These are phyloP conservation scores for Gymnobelideus leadbeateri DNA, from an alignment of 2,113 vertebrate species.

Conservation along the genomic window DNA sequence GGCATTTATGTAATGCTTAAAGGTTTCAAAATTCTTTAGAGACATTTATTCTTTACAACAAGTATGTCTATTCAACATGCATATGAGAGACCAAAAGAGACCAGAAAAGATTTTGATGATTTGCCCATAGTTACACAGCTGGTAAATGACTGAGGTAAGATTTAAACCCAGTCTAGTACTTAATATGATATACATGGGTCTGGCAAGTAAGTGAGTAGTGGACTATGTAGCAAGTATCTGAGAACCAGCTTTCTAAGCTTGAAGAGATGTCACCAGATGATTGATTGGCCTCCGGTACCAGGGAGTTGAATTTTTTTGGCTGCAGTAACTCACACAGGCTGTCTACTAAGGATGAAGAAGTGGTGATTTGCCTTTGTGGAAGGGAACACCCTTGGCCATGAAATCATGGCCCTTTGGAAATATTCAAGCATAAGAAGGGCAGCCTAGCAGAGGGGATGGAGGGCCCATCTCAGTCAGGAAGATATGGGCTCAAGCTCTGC, in stretches of 20 bases:
- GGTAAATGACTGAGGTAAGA: not conserved
- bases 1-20: not conserved
- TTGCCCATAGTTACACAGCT: not conserved
- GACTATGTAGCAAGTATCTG: not conserved
- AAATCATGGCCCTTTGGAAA: not conserved
- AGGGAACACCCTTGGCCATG: not conserved
- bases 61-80: not conserved
- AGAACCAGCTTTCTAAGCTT: not conserved
- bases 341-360: not conserved
- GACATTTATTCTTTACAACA: not conserved
- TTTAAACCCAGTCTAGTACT: not conserved
- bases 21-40: not conserved
- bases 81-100: not conserved
- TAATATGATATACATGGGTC: not conserved
- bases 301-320: not conserved
- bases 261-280: not conserved
- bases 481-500: not conserved
- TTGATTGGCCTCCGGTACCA: not conserved
- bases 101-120: not conserved
- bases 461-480: not conserved
- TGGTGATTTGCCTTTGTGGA: not conserved
- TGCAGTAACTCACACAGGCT: not conserved
- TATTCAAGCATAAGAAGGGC: not conserved
- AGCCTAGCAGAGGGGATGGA: not conserved
- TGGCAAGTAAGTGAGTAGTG: not conserved